phyloP scores from a whole-genome alignment of 2,888 invertebrate species.

The Hypercompe scribonia region DNA sequence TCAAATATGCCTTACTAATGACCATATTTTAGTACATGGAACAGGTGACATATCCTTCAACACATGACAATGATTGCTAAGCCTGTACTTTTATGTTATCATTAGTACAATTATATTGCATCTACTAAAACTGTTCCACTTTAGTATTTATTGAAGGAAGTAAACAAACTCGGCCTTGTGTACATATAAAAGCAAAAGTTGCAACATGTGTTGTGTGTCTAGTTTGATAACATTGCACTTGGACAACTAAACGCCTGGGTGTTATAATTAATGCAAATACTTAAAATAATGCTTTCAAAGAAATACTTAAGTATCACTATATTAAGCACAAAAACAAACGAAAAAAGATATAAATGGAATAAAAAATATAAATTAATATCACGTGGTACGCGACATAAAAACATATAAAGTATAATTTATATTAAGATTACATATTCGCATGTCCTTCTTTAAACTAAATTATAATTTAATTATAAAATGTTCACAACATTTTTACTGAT shows the following conservation, averaged over 20 bases:
- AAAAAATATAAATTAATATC: not conserved
- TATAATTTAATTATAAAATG: slow-evolving; percentile 1
- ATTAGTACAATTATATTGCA: slow-evolving; percentile 15
- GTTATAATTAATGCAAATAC: slow-evolving; percentile 15
- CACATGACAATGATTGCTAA: slow-evolving; percentile 22
- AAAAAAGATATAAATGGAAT: not conserved
- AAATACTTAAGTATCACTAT: slow-evolving; percentile 2
- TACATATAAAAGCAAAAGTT: slow-evolving; percentile 50
- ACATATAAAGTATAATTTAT: not conserved
- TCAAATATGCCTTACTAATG: no score
- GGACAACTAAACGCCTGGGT: slow-evolving; percentile 8
- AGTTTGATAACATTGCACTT: slow-evolving; percentile 31
- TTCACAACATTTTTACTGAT: not conserved
- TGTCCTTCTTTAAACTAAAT: slow-evolving; percentile 6
- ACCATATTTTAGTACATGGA: no score
- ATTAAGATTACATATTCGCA: slow-evolving; percentile 25
- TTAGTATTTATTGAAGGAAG: slow-evolving; percentile 32
- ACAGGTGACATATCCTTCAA: slow-evolving; percentile 43
- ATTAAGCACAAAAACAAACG: not conserved
- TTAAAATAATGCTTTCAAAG: slow-evolving; percentile 9
- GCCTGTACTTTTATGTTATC: slow-evolving; percentile 18
- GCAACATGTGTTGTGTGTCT: slow-evolving; percentile 45
- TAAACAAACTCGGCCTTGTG: slow-evolving; percentile 46
- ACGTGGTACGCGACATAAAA: not conserved
- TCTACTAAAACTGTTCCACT: slow-evolving; percentile 24